Evolutionary conservation across 2,888 invertebrate genomes (phyloP).

Genomic region (Xylophagus ater): DNA sequence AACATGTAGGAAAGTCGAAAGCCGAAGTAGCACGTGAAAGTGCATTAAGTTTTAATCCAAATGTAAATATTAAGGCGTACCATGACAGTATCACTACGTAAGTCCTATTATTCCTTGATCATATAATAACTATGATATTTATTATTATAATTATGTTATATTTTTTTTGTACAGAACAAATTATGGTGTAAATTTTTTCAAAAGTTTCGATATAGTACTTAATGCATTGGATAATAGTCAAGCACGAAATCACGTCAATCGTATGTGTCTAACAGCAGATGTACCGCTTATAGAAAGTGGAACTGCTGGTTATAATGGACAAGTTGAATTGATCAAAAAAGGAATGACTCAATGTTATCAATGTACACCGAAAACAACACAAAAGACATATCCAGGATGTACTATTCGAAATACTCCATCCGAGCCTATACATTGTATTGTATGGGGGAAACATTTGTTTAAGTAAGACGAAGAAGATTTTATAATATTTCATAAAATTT

Average conservation of each 20-base stretch:
- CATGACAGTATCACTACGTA: constrained; percentile 91
- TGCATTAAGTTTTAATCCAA: constrained; percentile 76
- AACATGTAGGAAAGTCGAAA: constrained; percentile 97
- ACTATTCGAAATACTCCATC: constrained; percentile 99
- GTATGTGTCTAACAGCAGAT: constrained; percentile 93
- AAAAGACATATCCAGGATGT: constrained; percentile 93
- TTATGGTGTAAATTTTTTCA: constrained; percentile 84
- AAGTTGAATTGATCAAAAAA: constrained; percentile 80
- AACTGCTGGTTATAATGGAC: constrained; percentile 93
- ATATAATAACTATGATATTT: background rate
- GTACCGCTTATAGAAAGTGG: constrained; percentile 94
- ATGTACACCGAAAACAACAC: constrained; percentile 81
- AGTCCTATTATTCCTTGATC: constrained; percentile 30
- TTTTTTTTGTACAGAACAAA: constrained; percentile 73
- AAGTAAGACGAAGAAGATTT: constrained; percentile 49
- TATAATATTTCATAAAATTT: background rate
- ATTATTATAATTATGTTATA: constrained; percentile 10
- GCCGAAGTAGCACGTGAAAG: constrained; percentile 84
- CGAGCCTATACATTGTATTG: constrained; percentile 97
- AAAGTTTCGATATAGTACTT: constrained; percentile 81
- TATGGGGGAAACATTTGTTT: constrained; percentile 98
- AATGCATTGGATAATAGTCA: constrained; percentile 95
- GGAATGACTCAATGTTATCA: constrained; percentile 93
- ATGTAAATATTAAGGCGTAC: constrained; percentile 77
- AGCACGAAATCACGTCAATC: constrained; percentile 96